Evolutionary conservation across 2,797 vertebrate species (phyloP).

Genomic region (Chiroxiphia lanceolata): DNA sequence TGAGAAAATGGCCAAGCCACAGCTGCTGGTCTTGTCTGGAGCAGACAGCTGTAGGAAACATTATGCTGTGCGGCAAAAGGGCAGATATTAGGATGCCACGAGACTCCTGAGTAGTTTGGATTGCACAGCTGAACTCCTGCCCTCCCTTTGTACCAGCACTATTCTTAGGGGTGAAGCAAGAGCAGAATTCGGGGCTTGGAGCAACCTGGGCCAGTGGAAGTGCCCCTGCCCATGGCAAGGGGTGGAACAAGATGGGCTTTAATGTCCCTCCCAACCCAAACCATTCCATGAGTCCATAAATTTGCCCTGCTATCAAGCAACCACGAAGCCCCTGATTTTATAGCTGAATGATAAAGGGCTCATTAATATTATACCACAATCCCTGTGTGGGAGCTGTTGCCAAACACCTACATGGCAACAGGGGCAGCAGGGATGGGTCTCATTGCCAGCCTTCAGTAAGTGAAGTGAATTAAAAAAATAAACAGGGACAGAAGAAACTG

Average conservation of each 20-base stretch:
- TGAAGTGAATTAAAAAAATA: not conserved
- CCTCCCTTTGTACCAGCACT: not conserved
- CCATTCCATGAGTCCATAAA: not conserved
- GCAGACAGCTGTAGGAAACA: slow-evolving; percentile 49
- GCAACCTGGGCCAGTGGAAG: not conserved
- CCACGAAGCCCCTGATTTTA: not conserved
- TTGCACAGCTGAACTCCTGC: not conserved
- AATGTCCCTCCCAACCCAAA: not conserved
- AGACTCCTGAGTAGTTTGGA: not conserved
- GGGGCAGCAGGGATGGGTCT: not conserved
- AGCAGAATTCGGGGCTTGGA: not conserved
- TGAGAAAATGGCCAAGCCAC: slow-evolving; percentile 32
- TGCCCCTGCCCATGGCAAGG: not conserved
- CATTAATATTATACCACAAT: not conserved
- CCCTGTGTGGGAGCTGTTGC: not conserved
- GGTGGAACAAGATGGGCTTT: not conserved
- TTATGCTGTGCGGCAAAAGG: slow-evolving; percentile 23
- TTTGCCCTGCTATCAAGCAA: not conserved
- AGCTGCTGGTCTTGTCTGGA: slow-evolving; percentile 36
- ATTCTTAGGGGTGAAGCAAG: not conserved
- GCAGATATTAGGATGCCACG: not conserved
- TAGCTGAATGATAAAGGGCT: not conserved
- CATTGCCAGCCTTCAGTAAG: not conserved
- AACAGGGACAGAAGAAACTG: not conserved
- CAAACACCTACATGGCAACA: not conserved